A percentile compares a stretch with the other conserved stretches of the same genome.
Evolutionary conservation across 2,113 vertebrate species (phyloP).

Genomic region (Poicephalus gulielmi): DNA sequence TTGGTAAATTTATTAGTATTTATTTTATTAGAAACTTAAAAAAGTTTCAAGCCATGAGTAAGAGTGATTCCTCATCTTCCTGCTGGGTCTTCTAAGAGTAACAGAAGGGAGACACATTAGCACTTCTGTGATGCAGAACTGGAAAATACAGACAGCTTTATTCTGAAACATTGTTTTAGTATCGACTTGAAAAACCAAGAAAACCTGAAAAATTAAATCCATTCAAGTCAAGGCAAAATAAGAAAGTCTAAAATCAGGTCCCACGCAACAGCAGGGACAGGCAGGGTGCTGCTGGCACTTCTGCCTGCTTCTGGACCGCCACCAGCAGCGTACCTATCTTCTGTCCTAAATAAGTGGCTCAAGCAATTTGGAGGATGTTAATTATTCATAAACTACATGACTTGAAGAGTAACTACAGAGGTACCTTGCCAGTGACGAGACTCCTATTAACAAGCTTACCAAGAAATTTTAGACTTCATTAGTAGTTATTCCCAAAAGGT

Average conservation of each 20-base stretch:
- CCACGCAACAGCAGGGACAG: rapidly evolving
- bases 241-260: neutral
- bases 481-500: slow-evolving; percentile 8
- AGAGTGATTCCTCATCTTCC: neutral
- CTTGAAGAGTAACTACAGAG: slow-evolving; percentile 36
- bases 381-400: neutral
- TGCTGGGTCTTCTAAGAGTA: neutral
- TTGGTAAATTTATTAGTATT: neutral
- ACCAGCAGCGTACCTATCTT: neutral
- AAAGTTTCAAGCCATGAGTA: neutral
- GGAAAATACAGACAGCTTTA: neutral
- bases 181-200: rapidly evolving
- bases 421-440: neutral
- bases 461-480: slow-evolving; percentile 28
- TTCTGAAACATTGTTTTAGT: neutral
- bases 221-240: neutral
- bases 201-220: neutral
- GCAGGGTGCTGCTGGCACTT: neutral
- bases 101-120: neutral
- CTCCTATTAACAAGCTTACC: neutral
- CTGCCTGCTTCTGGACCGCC: neutral
- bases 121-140: neutral
- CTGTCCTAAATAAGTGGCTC: neutral
- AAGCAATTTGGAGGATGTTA: neutral
- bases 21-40: neutral